Percentiles rank a stretch among this genome's conserved stretches.
phyloP scores from a whole-genome alignment of 2,888 invertebrate genomes.

The Petrolisthes cinctipes region DNA sequence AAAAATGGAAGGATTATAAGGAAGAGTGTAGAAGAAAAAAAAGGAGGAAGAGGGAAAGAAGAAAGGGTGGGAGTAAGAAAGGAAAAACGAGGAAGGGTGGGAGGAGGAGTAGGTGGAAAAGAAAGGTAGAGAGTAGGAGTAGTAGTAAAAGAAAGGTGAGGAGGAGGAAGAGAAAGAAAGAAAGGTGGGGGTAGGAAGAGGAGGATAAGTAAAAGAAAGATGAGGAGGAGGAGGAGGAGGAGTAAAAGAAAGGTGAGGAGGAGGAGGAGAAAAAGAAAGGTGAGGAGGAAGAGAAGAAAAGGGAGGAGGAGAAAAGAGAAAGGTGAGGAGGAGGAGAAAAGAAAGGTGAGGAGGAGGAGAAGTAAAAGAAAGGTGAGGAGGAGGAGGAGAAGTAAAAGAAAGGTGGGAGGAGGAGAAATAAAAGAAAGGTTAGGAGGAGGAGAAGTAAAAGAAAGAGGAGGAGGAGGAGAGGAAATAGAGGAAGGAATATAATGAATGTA shows the following conservation, averaged over 20 bases:
- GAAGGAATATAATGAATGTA: background rate
- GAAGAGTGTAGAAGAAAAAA: background rate
- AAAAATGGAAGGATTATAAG: background rate
- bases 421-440: background rate
- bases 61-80: background rate
- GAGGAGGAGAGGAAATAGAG: background rate
- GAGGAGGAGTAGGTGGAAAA: background rate
- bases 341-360: background rate
- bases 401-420: background rate
- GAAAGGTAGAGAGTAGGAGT: background rate
- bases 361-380: no score
- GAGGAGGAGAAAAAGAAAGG: background rate
- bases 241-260: background rate
- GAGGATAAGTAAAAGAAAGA: background rate
- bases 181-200: no score
- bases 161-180: background rate
- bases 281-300: background rate
- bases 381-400: background rate
- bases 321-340: background rate
- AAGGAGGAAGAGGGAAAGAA: background rate
- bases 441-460: no score
- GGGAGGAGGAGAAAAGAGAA: background rate
- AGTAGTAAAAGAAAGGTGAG: background rate
- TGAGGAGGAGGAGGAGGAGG: background rate
- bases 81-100: background rate